phyloP scores from a whole-genome alignment of 2,113 vertebrate species.

The Zootoca vivipara region DNA sequence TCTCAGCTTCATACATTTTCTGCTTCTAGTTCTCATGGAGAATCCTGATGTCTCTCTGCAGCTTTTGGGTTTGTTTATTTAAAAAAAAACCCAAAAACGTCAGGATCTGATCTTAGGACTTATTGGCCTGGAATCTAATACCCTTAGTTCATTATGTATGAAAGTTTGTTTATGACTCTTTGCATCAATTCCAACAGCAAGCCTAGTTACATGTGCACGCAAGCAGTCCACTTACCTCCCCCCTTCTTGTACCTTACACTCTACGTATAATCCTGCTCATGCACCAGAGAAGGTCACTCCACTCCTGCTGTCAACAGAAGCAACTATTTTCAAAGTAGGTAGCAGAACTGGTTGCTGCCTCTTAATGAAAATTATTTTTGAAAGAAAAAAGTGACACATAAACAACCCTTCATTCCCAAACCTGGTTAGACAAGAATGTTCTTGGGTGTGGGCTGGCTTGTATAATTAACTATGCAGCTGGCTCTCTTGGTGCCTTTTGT shows the following conservation, averaged over 20 bases:
- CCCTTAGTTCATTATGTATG: not conserved
- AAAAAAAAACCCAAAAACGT: not conserved
- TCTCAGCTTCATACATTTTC: not conserved
- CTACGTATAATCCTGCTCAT: constrained; percentile 26
- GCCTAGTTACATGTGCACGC: constrained; percentile 38
- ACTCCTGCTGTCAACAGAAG: constrained; percentile 31
- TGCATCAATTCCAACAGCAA: constrained; percentile 55
- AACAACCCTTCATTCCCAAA: constrained; percentile 72
- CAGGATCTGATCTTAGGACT: not conserved
- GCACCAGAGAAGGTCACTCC: not conserved
- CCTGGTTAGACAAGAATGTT: constrained; percentile 75
- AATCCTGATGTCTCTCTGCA: not conserved
- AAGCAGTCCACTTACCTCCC: constrained; percentile 66
- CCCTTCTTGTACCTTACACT: constrained; percentile 42
- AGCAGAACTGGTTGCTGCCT: constrained; percentile 67
- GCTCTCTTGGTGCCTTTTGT: constrained; percentile 55
- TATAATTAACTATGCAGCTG: constrained; percentile 71
- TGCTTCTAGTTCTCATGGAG: not conserved
- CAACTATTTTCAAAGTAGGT: constrained; percentile 63
- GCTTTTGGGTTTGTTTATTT: not conserved
- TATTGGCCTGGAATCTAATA: not conserved
- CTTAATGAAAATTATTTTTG: constrained; percentile 63
- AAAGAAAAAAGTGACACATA: constrained; percentile 45
- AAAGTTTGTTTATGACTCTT: not conserved
- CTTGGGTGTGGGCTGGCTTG: constrained; percentile 74